Evolutionary conservation across 1,140 invertebrate genomes (phyloP), one percentile per base, ranked within the genome.

Genomic region (Drusus annulatus): DNA sequence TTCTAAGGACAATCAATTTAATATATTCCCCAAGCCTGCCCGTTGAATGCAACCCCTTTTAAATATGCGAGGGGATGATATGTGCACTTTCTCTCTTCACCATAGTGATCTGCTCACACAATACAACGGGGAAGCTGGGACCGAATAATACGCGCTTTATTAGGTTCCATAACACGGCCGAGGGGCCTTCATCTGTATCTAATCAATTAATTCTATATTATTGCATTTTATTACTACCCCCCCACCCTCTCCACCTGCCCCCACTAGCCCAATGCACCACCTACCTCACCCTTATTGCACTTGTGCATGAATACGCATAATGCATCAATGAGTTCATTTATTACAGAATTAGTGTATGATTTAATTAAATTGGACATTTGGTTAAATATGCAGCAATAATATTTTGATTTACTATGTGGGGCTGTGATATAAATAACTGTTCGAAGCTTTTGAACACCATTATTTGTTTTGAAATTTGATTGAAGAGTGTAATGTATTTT

Each of bases 121-220:
- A 45, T 45, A 45, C 36, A 45, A 45, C 36, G 36, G 6, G 10
- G 36, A 45, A 45, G 36, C 36, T 10, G 36, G 75, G 75, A 76
- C 75, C 82, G 80, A 80, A 80, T 83, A 80, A 83, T 83, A 83
- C 81, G 80, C 63, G 80, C 82, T 83, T 83, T 83, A 83, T 83
- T 83, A 81, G 78, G 78, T 80, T 51, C 60, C 75, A 78, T 58
- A 83, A 83, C 82, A 83, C 78, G 21, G 36, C 69, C 23, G 50
- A 58, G 60, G 71, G 36, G 28, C 51, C 74, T 23, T 52, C 78
- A 65, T 78, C 77, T 78, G 80, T 82, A 76, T 84, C 80, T 79
- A 82, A 84, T 84, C 83, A 84, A 84, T 84, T 84, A 84, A 84
- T 82, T 82, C 80, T 80, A 71, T 76, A 84, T 84, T 84, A 84